Conservation (phyloP, 2,888 invertebrate species). For the Melanotus villosus region DNA sequence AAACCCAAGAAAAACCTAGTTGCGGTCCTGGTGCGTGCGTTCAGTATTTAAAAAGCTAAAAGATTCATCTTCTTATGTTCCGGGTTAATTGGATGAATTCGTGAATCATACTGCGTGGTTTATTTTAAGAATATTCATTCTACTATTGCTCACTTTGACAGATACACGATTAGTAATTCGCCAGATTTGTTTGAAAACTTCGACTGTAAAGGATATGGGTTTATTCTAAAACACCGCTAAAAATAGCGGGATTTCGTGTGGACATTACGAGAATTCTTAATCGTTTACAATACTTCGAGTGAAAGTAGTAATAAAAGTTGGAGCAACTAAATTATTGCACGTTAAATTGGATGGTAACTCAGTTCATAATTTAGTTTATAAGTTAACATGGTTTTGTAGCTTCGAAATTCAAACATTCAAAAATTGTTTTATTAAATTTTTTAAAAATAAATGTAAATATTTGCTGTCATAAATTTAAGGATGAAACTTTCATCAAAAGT, state of each 20-base stretch:
- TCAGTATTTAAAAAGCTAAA: constrained; percentile 24
- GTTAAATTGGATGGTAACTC: no score
- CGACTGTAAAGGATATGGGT: background rate
- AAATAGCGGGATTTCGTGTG: constrained; percentile 1
- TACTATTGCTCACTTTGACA: constrained; percentile 1
- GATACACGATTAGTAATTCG: constrained; percentile 7
- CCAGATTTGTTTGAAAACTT: background rate
- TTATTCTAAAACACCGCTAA: background rate
- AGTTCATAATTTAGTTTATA: no score
- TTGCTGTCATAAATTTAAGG: no score
- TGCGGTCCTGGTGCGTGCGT: constrained; percentile 3
- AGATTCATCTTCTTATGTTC: constrained; percentile 25
- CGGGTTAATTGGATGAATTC: constrained; percentile 27
- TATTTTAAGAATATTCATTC: constrained; percentile 20
- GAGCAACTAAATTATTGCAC: no score
- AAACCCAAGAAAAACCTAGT: no score
- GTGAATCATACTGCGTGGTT: constrained; percentile 31
- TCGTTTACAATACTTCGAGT: no score
- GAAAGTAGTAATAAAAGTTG: no score
- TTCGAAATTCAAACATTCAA: no score
- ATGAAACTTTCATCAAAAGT: no score
- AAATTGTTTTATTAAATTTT: no score
- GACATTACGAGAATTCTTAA: background rate
- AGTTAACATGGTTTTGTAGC: no score
- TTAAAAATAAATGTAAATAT: no score